Evolutionary conservation across 2,888 invertebrate species (phyloP).

Genomic region (Isotomurus palustris): DNA sequence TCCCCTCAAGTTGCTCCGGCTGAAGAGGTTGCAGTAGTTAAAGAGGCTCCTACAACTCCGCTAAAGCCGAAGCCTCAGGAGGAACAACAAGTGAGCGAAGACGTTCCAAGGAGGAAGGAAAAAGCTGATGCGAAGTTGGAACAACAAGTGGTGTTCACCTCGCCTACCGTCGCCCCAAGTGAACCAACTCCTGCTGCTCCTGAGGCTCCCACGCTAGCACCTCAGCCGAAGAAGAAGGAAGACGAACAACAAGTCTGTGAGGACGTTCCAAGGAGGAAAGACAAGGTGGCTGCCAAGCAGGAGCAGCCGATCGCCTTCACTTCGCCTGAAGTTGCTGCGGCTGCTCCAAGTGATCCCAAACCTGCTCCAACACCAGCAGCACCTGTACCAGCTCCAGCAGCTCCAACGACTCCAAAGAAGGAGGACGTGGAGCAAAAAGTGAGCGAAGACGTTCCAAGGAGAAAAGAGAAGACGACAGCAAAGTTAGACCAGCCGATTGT

Average conservation of each 20-base stretch:
- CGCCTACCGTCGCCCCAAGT: background rate
- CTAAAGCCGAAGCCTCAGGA: background rate
- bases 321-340: background rate
- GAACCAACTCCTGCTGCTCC: background rate
- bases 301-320: background rate
- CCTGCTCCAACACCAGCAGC: background rate
- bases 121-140: background rate
- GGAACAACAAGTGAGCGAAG: constrained; percentile 47
- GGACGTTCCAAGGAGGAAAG: background rate
- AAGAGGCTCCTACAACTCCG: background rate
- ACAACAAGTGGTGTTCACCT: background rate
- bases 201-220: background rate
- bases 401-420: background rate
- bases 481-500: background rate
- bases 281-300: background rate
- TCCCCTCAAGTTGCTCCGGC: constrained; percentile 37
- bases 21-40: constrained; percentile 47
- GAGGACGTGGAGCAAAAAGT: background rate
- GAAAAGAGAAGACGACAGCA: background rate
- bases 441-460: background rate
- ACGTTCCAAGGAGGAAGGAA: background rate
- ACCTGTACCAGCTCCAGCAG: background rate
- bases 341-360: background rate
- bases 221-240: background rate
- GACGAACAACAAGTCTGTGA: background rate